Evolutionary conservation across 2,113 vertebrate species (phyloP).

Genomic region (Pyxicephalus adspersus): DNA sequence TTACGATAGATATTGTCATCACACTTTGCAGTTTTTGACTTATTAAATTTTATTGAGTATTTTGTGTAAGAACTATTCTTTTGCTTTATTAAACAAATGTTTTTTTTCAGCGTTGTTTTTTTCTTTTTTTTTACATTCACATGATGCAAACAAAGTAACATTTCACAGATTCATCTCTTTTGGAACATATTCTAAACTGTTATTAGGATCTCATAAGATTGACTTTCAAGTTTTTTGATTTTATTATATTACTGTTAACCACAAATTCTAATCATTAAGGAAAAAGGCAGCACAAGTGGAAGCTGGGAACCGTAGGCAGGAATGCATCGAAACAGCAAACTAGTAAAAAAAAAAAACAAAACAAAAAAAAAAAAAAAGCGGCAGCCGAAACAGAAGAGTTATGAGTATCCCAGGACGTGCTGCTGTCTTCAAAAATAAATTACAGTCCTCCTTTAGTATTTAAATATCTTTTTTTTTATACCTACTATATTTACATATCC

Average conservation of each 20-base stretch:
- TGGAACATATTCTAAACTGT: slow-evolving; percentile 70
- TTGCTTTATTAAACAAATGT: slow-evolving; percentile 71
- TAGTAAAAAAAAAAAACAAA: not conserved
- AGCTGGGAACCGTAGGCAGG: slow-evolving; percentile 59
- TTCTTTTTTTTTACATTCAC: slow-evolving; percentile 44
- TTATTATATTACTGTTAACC: slow-evolving; percentile 65
- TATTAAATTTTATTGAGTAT: slow-evolving; percentile 78
- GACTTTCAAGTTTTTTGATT: slow-evolving; percentile 60
- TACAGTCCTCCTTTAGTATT: slow-evolving; percentile 69
- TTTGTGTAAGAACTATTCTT: slow-evolving; percentile 72
- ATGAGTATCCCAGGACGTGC: slow-evolving; percentile 55
- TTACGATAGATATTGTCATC: no score
- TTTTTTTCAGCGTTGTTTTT: slow-evolving; percentile 60
- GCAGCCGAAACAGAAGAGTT: slow-evolving; percentile 6
- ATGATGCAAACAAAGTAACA: slow-evolving; percentile 61
- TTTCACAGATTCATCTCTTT: slow-evolving; percentile 73
- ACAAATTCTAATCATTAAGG: slow-evolving; percentile 68
- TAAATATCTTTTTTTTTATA: slow-evolving; percentile 67
- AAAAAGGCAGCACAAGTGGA: slow-evolving; percentile 66
- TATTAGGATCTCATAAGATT: slow-evolving; percentile 71
- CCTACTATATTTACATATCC: slow-evolving; percentile 67
- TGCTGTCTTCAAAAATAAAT: slow-evolving; percentile 67
- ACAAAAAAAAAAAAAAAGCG: not conserved
- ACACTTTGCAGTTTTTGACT: slow-evolving; percentile 45
- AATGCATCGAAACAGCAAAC: slow-evolving; percentile 38